phyloP scores from a whole-genome alignment of 30 jellyfish, hydroid and myxozoan genomes.

The Aurelia sp. region DNA sequence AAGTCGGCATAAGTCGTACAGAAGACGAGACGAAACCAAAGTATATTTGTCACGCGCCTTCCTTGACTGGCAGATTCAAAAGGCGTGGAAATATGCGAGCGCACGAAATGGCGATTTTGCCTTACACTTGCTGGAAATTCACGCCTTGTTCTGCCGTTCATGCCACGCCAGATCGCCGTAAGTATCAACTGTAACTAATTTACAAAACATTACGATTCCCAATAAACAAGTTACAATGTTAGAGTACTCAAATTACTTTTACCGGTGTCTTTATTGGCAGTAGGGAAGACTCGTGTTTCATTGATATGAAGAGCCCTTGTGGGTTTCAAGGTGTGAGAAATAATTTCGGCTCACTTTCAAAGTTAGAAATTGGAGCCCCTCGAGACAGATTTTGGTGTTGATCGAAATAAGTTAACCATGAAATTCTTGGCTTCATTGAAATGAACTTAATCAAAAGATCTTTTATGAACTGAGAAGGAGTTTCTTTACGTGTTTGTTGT shows the following conservation, averaged over 20 bases:
- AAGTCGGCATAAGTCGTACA: slow-evolving; percentile 70
- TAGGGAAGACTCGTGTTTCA: no score
- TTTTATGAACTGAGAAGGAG: no score
- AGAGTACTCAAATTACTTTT: no score
- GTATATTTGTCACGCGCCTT: slow-evolving; percentile 59
- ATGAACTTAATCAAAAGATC: not conserved
- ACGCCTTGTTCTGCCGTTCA: slow-evolving; percentile 56
- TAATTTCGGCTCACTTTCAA: no score
- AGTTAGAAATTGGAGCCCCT: no score
- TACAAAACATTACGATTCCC: no score
- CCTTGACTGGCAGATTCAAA: slow-evolving; percentile 70
- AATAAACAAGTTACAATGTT: no score
- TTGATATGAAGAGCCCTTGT: no score
- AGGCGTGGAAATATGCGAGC: slow-evolving; percentile 60
- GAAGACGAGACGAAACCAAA: slow-evolving; percentile 71
- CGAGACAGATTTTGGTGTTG: no score
- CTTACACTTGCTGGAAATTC: slow-evolving; percentile 61
- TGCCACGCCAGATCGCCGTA: slow-evolving; percentile 60
- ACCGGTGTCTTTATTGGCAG: no score
- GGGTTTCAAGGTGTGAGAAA: no score
- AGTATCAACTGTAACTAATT: slow-evolving; percentile 7
- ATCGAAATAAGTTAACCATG: not conserved
- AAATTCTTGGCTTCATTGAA: not conserved
- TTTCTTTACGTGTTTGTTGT: no score
- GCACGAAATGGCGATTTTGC: slow-evolving; percentile 68